These are phyloP conservation scores for Oryctes rhinoceros DNA, from an alignment of 1,140 invertebrate genomes.

Conservation along the genomic window DNA sequence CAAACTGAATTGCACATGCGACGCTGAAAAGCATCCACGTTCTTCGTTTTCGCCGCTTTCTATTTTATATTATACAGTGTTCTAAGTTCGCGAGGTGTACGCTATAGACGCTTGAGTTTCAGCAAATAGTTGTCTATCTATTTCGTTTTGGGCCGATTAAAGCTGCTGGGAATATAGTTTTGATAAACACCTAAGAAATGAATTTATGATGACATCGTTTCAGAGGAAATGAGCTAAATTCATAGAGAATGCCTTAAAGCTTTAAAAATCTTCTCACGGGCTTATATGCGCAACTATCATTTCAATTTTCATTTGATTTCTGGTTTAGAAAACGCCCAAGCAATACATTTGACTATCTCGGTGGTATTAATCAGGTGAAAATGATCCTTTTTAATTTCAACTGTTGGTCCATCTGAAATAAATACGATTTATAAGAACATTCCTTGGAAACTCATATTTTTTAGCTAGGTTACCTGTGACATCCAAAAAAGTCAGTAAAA, in stretches of 20 bases:
- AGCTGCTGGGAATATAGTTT: no score
- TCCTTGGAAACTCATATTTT: not conserved
- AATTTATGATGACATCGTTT: not conserved
- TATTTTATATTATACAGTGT: no score
- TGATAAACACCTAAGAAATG: no score
- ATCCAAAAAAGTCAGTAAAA: not conserved
- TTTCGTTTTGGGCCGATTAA: no score
- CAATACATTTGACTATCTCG: constrained; percentile 60
- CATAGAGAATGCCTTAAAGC: not conserved
- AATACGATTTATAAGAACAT: not conserved
- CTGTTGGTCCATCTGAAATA: constrained; percentile 59
- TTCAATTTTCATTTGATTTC: constrained; percentile 63
- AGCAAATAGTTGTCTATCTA: no score
- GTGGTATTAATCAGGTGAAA: constrained; percentile 61
- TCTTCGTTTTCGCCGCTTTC: no score
- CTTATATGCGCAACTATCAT: constrained; percentile 47
- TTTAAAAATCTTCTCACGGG: constrained; percentile 50
- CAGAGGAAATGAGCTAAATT: not conserved
- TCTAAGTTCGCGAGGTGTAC: no score
- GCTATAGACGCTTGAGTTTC: no score
- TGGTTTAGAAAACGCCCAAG: constrained; percentile 62
- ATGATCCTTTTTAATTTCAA: constrained; percentile 58
- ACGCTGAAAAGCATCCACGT: no score
- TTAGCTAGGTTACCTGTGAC: not conserved
- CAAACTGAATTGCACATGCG: no score